Base-by-base conservation (phyloP, 2,888 invertebrate genomes). In the Uropetala carovei region DNA sequence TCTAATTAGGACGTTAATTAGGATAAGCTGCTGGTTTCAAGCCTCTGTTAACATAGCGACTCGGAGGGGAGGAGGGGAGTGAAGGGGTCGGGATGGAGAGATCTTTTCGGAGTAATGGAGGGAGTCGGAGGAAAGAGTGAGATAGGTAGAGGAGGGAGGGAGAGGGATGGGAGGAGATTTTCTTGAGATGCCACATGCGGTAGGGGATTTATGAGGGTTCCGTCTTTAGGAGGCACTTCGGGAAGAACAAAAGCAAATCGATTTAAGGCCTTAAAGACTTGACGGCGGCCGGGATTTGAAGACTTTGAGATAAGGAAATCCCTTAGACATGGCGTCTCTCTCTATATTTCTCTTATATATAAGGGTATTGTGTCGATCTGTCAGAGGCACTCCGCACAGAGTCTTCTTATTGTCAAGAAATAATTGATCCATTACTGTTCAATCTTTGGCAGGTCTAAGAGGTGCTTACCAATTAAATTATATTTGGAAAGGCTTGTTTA, bases 21-120 rank as follows among this genome's bases (percentile, higher is more conserved):
- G 89, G 64, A 89, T 89, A 89, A 89, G 89, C 89, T 64, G 89
- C 64, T 89, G 89, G 64, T 89, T 89, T 86, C 86, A 86, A 86
- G 60, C 86, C 86, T 86, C 86, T 86, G 86, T 86, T 86, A 86
- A 86, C 86, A 60, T 22, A 86, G 86, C 86, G 30, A 82, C 18
- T 16, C 82, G 82, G 30, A 60, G 86, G 60, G 60, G 30, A 11
- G 75, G 75, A 22, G 81, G n/a, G 58, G 22, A 58, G 85, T 86
- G 56, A 0, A 58, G 59, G 27, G 59, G 27, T 22, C 43, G 43
- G 43, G 43, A 18, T 83, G 43, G 30, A 18, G 14, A n/a, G 56
- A 5, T n/a, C 27, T 27, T n/a, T 22, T 13, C 7, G 83, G 60
- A 60, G 60, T 59, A 59, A 22, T 57, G 16, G 59, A 43, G 0